phyloP scores from a whole-genome alignment of 2,113 vertebrate genomes.

The Erythrocebus patas region DNA sequence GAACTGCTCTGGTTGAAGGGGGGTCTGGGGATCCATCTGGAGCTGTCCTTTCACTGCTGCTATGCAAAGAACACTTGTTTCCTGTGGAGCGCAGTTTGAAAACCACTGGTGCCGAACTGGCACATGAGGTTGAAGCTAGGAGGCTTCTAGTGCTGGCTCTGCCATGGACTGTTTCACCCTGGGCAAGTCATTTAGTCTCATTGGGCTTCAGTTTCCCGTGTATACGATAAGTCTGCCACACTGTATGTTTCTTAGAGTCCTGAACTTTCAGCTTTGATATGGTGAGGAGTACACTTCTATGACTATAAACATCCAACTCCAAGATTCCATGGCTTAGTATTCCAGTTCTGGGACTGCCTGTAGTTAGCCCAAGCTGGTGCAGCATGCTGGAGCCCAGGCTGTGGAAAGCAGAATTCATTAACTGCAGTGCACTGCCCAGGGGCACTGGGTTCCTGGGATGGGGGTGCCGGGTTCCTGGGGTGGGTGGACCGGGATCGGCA shows the following conservation, averaged over 20 bases:
- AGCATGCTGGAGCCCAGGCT: neutral
- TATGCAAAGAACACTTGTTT: neutral
- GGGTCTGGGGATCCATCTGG: neutral
- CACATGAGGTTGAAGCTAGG: neutral
- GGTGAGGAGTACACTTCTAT: neutral
- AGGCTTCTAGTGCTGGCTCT: neutral
- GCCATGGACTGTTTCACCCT: neutral
- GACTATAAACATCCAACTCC: neutral
- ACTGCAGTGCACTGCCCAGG: neutral
- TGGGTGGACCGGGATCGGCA: neutral
- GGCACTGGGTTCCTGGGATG: neutral
- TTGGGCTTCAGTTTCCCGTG: neutral
- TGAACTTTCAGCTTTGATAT: neutral
- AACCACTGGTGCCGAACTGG: neutral
- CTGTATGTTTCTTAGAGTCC: neutral
- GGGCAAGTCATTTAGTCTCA: neutral
- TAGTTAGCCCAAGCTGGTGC: neutral
- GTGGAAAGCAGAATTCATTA: conserved; percentile 21
- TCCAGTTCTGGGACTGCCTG: neutral
- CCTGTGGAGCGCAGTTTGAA: neutral
- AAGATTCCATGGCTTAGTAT: neutral
- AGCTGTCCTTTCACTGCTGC: neutral
- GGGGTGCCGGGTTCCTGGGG: neutral
- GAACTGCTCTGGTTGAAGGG: neutral
- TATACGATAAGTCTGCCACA: neutral